A percentile compares a stretch with the other conserved stretches of the same genome.
Evolutionary conservation across 2,888 invertebrate species (phyloP).

Genomic region (Drosophila anceps): DNA sequence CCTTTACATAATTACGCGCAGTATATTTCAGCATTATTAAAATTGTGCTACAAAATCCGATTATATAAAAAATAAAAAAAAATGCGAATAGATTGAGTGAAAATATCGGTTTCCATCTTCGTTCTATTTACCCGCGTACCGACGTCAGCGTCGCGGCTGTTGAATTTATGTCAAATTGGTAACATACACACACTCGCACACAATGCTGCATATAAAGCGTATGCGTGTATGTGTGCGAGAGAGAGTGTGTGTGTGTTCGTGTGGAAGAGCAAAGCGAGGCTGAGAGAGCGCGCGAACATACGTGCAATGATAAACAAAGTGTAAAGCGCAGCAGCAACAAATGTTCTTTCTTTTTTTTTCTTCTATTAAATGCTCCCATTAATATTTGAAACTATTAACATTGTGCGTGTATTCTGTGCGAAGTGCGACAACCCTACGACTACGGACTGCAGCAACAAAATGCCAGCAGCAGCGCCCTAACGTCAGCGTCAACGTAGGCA

Average conservation of each 20-base stretch:
- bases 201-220: conserved; percentile 66
- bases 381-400: conserved; percentile 10
- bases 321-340: conserved; percentile 59
- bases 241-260: conserved; percentile 32
- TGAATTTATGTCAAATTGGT: conserved; percentile 84
- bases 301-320: conserved; percentile 76
- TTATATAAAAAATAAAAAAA: conserved; percentile 59
- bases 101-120: conserved; percentile 71
- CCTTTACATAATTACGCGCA: conserved; percentile 74
- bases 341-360: conserved; percentile 45
- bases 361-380: conserved; percentile 19
- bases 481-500: conserved; percentile 27
- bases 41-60: conserved; percentile 26
- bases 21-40: conserved; percentile 31
- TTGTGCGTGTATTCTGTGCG: conserved; percentile 17
- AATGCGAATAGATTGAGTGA: conserved; percentile 48
- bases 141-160: conserved; percentile 83
- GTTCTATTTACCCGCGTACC: conserved; percentile 77
- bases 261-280: conserved; percentile 16
- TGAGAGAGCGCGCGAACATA: conserved; percentile 49
- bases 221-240: conserved; percentile 45
- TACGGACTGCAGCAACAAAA: conserved; percentile 36
- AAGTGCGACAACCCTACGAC: conserved; percentile 52
- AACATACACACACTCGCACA: conserved; percentile 65
- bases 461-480: conserved; percentile 39